A percentile compares a stretch with the other conserved stretches of the same genome.
phyloP scores from a whole-genome alignment of 2,888 invertebrate genomes.

The Hirtodrosophila duncani region DNA sequence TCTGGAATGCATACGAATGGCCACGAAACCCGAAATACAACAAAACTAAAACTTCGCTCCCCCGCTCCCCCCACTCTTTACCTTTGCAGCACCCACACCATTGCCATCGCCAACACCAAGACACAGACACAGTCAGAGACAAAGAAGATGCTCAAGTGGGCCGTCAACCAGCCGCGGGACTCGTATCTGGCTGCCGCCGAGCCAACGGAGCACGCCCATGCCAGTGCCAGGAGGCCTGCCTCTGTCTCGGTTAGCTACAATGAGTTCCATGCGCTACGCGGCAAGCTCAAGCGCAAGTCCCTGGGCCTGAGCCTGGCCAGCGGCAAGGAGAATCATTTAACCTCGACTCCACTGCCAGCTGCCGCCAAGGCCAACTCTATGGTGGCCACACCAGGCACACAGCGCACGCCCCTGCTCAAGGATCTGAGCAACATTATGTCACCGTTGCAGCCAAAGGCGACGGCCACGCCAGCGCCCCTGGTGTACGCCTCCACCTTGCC shows the following conservation, averaged over 20 bases:
- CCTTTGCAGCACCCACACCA: slow-evolving; percentile 46
- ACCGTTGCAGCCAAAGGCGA: background rate
- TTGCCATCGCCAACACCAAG: slow-evolving; percentile 13
- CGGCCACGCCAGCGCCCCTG: slow-evolving; percentile 11
- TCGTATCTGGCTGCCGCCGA: slow-evolving; percentile 57
- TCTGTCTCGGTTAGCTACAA: slow-evolving; percentile 8
- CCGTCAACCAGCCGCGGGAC: slow-evolving; percentile 74
- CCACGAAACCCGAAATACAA: slow-evolving; percentile 1
- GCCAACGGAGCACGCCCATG: slow-evolving; percentile 7
- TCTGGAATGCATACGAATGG: slow-evolving; percentile 11
- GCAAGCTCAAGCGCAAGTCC: slow-evolving; percentile 36
- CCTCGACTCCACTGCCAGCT: slow-evolving; percentile 69
- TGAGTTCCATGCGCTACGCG: slow-evolving; percentile 26
- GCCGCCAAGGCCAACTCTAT: slow-evolving; percentile 10
- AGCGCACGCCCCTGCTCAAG: slow-evolving; percentile 23
- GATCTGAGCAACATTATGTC: background rate
- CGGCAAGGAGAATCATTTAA: slow-evolving; percentile 75
- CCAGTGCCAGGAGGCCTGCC: too few relatives aligned
- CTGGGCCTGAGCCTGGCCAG: slow-evolving; percentile 6
- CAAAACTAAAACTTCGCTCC: background rate
- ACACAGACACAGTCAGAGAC: background rate
- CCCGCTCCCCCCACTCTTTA: slow-evolving; percentile 21
- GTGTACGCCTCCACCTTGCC: slow-evolving; percentile 74
- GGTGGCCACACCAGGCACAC: too few relatives aligned
- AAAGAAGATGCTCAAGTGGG: slow-evolving; percentile 76